A percentile compares a stretch with the other conserved stretches of the same genome.
Conservation (phyloP, 2,797 vertebrate species). For the Tadarida brasiliensis region DNA sequence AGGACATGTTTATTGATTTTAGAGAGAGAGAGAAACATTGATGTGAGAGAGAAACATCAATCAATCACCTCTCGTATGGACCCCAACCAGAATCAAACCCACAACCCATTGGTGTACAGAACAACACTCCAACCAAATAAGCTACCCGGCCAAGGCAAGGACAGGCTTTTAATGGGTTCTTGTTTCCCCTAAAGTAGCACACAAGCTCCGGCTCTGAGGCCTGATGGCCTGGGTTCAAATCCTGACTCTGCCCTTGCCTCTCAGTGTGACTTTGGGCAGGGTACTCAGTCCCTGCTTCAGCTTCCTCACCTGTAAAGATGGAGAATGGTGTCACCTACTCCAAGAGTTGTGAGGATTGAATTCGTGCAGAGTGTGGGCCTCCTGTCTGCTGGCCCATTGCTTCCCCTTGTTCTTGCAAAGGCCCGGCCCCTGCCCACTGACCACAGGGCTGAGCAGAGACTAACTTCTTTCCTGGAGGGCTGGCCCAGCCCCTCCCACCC, state of each 20-base stretch:
- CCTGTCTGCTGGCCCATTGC: not conserved
- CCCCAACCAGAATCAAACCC: not conserved
- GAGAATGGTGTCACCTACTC: not conserved
- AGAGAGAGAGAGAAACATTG: not conserved
- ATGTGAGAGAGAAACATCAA: not conserved
- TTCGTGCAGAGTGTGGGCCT: not conserved
- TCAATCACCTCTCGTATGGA: not conserved
- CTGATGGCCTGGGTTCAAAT: not conserved
- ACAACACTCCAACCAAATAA: not conserved
- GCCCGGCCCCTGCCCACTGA: not conserved
- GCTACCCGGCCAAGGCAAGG: not conserved
- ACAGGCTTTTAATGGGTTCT: not conserved
- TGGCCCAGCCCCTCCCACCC: rapidly evolving
- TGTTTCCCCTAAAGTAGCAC: not conserved
- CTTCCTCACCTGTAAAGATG: not conserved
- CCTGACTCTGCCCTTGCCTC: not conserved
- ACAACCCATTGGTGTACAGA: not conserved
- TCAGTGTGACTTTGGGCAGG: not conserved
- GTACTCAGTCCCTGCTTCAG: not conserved
- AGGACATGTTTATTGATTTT: not conserved
- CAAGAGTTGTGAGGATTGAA: not conserved
- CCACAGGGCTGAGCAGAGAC: not conserved
- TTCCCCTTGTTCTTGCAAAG: not conserved
- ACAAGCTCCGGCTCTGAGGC: not conserved
- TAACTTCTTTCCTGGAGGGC: not conserved